phyloP scores from a whole-genome alignment of 2,888 invertebrate genomes.

The Nomada fabriciana region DNA sequence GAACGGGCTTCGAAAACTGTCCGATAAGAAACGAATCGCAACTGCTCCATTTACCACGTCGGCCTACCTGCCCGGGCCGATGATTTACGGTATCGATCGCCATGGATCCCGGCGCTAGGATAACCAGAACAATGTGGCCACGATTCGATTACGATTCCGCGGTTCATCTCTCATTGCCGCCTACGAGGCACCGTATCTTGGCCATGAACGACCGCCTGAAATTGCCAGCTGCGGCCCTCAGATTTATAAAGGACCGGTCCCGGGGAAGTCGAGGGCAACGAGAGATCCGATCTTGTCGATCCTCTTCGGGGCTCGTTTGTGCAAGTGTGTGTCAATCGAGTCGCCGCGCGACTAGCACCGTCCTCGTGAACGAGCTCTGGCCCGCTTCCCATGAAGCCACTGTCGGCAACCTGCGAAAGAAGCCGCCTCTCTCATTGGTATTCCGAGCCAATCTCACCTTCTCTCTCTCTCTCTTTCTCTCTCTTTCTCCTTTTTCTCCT shows the following conservation, averaged over 20 bases:
- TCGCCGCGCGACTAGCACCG: conserved; percentile 39
- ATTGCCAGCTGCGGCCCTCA: conserved; percentile 56
- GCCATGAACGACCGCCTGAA: conserved; percentile 42
- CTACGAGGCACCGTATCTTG: conserved; percentile 52
- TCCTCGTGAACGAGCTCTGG: conserved; percentile 38
- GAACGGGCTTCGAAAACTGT: conserved; percentile 5
- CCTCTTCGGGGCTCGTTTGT: conserved; percentile 33
- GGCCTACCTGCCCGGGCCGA: conserved; percentile 12
- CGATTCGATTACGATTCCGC: conserved; percentile 69
- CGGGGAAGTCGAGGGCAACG: conserved; percentile 27
- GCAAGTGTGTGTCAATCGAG: conserved; percentile 64
- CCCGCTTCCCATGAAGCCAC: conserved; percentile 74
- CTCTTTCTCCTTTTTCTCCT: neutral
- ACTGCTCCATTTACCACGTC: conserved; percentile 39
- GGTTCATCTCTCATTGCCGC: conserved; percentile 67
- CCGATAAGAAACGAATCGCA: conserved; percentile 31
- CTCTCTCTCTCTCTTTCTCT: conserved; percentile 3
- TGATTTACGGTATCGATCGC: conserved; percentile 53
- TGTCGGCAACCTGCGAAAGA: conserved; percentile 71
- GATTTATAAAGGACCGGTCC: conserved; percentile 65
- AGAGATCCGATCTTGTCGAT: conserved; percentile 70
- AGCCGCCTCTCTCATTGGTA: conserved; percentile 75
- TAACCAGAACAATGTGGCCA: conserved; percentile 59
- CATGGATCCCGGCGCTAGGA: conserved; percentile 24
- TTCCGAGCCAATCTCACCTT: conserved; percentile 68